Conservation (phyloP, 2,113 vertebrate species). For the Heterochromis multidens region DNA sequence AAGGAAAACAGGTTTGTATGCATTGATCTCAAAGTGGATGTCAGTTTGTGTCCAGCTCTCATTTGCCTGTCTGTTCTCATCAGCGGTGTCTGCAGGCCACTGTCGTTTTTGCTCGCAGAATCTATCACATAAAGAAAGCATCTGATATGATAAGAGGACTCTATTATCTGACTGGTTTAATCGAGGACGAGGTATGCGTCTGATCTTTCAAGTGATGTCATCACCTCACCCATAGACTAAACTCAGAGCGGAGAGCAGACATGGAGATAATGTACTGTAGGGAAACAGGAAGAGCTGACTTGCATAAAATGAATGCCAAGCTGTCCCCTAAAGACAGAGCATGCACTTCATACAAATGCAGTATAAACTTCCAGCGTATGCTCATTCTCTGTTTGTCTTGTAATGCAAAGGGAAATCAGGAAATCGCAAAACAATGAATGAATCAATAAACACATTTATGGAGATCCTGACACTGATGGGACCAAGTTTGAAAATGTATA, state of each 20-base stretch:
- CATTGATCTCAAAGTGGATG: neutral
- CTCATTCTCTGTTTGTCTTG: neutral
- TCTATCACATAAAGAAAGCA: neutral
- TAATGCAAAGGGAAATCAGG: neutral
- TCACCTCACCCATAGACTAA: conserved; percentile 6
- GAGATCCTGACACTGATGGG: neutral
- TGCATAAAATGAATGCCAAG: conserved; percentile 28
- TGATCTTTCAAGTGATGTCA: conserved; percentile 34
- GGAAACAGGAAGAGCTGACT: conserved; percentile 45
- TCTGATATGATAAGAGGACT: conserved; percentile 4
- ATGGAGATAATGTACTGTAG: conserved; percentile 1
- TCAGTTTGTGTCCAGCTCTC: conserved; percentile 7
- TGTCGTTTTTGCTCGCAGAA: neutral
- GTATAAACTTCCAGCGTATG: neutral
- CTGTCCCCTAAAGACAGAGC: conserved; percentile 30
- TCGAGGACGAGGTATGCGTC: neutral
- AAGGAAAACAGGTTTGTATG: neutral
- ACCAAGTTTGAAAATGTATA: neutral
- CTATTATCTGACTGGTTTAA: conserved; percentile 6
- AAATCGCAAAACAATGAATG: neutral
- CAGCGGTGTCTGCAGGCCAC: neutral
- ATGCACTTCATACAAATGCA: neutral
- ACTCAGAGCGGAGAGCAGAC: neutral
- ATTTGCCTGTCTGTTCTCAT: neutral
- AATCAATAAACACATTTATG: conserved; percentile 2